Percentiles rank a stretch among this genome's conserved stretches.
phyloP scores from a whole-genome alignment of 35 echinoderm and acorn worm species.

The Anneissia japonica region DNA sequence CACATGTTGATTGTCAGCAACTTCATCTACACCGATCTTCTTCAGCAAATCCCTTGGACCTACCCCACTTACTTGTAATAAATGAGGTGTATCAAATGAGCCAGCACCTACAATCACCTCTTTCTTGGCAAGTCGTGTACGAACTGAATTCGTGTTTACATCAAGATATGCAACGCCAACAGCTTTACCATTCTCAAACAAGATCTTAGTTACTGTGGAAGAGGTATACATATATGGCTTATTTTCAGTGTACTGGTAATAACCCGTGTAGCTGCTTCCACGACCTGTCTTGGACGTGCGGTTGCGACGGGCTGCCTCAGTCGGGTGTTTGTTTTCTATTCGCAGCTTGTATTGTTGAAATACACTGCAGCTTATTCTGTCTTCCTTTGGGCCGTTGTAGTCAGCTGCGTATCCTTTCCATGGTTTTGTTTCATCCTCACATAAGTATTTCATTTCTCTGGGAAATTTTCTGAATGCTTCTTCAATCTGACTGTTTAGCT shows the following conservation, averaged over 20 bases:
- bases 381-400: slow-evolving; percentile 15
- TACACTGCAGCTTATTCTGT: slow-evolving; percentile 15
- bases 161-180: slow-evolving; percentile 1
- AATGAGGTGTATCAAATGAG: slow-evolving; percentile 33
- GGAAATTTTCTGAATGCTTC: slow-evolving; percentile 31
- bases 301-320: not conserved
- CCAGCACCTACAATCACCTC: slow-evolving; percentile 15
- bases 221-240: slow-evolving; percentile 1
- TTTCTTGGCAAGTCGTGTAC: not conserved
- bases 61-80: slow-evolving; percentile 29
- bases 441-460: slow-evolving; percentile 5
- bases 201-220: not conserved
- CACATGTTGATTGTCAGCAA: slow-evolving; percentile 23
- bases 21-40: slow-evolving; percentile 1
- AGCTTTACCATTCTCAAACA: slow-evolving; percentile 11
- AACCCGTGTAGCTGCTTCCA: slow-evolving; percentile 28
- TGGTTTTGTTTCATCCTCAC: slow-evolving; percentile 9
- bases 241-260: not conserved
- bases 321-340: not conserved
- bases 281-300: slow-evolving; percentile 18
- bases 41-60: slow-evolving; percentile 8
- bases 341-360: slow-evolving; percentile 26
- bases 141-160: not conserved
- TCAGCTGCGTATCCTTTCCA: slow-evolving; percentile 5
- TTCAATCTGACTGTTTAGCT: slow-evolving; percentile 16